phyloP scores from a whole-genome alignment of 2,113 vertebrate genomes.

The Pluvialis apricaria region DNA sequence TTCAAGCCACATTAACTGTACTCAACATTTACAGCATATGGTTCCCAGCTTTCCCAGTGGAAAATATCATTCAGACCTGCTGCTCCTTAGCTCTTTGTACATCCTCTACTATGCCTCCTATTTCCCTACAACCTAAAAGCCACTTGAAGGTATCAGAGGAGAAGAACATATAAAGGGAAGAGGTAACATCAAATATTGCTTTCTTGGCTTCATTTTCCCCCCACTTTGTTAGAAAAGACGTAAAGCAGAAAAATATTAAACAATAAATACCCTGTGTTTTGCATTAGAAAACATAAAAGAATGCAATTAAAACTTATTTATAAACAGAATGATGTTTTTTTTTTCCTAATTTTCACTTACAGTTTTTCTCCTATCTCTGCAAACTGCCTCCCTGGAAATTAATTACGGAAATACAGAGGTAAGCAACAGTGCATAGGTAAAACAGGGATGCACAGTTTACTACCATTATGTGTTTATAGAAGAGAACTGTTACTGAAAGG shows the following conservation, averaged over 20 bases:
- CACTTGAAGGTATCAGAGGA: not conserved
- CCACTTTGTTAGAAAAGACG: not conserved
- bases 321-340: not conserved
- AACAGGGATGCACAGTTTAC: not conserved
- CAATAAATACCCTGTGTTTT: not conserved
- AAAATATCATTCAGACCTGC: not conserved
- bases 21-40: constrained; percentile 3
- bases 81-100: not conserved
- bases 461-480: not conserved
- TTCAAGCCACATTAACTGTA: constrained; percentile 32
- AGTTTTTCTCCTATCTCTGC: not conserved
- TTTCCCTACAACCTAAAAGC: not conserved
- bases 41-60: not conserved
- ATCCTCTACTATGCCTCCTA: not conserved
- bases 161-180: not conserved
- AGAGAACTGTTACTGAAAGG: not conserved
- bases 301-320: not conserved
- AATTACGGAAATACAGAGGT: not conserved
- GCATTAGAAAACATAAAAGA: not conserved
- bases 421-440: not conserved
- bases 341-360: not conserved
- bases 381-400: not conserved
- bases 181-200: not conserved
- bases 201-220: not conserved
- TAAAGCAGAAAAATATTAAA: not conserved